phyloP scores from a whole-genome alignment of 1,140 invertebrate genomes.

The Neelides sp. region DNA sequence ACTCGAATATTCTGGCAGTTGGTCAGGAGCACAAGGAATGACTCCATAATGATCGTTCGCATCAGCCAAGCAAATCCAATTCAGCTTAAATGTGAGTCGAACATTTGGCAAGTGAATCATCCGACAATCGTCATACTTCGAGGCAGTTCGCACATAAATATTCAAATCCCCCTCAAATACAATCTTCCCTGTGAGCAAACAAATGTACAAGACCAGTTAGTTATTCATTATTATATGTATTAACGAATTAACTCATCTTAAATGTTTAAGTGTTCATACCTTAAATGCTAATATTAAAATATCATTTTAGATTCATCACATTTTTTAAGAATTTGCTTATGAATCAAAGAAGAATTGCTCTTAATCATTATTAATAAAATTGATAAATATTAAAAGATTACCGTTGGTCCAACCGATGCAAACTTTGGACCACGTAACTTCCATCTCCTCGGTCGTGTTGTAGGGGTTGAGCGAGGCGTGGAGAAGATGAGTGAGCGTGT shows the following conservation, averaged over 20 bases:
- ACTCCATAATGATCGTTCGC: conserved; percentile 93
- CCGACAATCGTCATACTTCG: conserved; percentile 94
- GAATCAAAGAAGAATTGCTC: conserved; percentile 27
- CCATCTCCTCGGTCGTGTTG: conserved; percentile 98
- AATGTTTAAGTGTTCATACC: too few species aligned
- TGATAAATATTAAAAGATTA: conserved; percentile 33
- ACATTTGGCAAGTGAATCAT: conserved; percentile 81
- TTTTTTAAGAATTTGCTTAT: not conserved
- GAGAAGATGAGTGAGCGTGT: conserved; percentile 71
- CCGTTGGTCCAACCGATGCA: conserved; percentile 93
- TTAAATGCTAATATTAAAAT: not conserved
- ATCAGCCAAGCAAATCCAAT: conserved; percentile 84
- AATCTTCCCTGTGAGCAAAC: conserved; percentile 51
- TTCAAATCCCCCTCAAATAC: conserved; percentile 72
- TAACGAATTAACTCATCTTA: conserved; percentile 1
- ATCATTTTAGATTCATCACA: not conserved
- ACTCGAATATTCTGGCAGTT: conserved; percentile 91
- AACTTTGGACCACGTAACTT: conserved; percentile 82
- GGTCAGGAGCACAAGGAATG: conserved; percentile 89
- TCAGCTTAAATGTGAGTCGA: conserved; percentile 67
- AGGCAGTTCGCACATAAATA: conserved; percentile 85
- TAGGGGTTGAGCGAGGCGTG: conserved; percentile 95
- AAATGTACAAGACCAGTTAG: too few species aligned
- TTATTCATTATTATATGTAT: not conserved
- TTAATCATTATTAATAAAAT: too few species aligned